Evolutionary conservation across 1,140 invertebrate genomes (phyloP), one percentile per base, ranked within the genome.

Genomic region (Saccostrea echinata): DNA sequence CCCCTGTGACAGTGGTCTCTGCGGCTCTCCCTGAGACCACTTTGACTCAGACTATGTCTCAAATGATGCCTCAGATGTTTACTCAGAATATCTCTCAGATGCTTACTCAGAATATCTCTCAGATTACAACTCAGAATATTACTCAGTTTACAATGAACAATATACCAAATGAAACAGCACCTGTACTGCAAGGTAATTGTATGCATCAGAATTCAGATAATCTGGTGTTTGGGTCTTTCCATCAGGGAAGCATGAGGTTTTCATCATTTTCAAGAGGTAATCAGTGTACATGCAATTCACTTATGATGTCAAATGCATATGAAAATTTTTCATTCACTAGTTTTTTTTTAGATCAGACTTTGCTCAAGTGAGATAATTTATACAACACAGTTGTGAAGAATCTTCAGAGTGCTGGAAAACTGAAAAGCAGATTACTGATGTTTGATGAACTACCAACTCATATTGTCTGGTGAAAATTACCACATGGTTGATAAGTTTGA

Each of bases 241-340:
- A 81, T 81, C 76, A 81, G 76, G 76, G 76, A 64, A 64, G 57
- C 21, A 64, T 64, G 57, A 64, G 57, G 18, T 64, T 64, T 64
- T 64, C 57, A 64, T 64, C 57, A 64, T 64, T 64, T 71, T 88
- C 84, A 82, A 88, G 68, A 88, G 87, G 87, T 55, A 76, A 52
- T 61, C 87, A 88, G 55, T 88, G 84, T 85, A 88, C 87, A 81
- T 88, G 87, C 71, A 85, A 85, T 85, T 33, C 87, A 43, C 81
- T 88, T 55, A 35, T 71, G 57, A 76, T 86, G 11, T n/a, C 68
- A 30, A 43, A 80, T 80, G 6, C 68, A 51, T 52, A 51, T 53
- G 35, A 80, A 43, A 0, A 43, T 55, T 53, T 24, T 43, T 43
- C 35, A 43, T 27, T 24, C 64, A n/a, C 35, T 35, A 80, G 33